A percentile compares a stretch with the other conserved stretches of the same genome.
phyloP scores from a whole-genome alignment of 2,113 vertebrate species.

The Canis aureus region DNA sequence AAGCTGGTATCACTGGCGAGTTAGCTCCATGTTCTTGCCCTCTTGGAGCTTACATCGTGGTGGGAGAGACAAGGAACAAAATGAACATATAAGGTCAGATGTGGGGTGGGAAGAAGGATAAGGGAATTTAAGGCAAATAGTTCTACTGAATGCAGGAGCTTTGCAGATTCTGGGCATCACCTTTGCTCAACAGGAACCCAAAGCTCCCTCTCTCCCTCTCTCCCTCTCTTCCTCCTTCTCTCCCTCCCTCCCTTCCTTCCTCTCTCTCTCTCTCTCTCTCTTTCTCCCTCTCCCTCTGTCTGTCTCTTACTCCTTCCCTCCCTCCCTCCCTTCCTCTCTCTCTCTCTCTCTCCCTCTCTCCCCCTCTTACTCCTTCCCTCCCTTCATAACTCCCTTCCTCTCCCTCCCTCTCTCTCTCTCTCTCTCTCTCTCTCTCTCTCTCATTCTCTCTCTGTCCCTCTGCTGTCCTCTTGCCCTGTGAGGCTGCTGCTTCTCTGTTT shows the following conservation, averaged over 20 bases:
- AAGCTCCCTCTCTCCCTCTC: neutral
- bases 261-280: too few species aligned
- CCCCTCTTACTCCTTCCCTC: fast-evolving
- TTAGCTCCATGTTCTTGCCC: neutral
- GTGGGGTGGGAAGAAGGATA: neutral
- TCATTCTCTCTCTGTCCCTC: too few species aligned
- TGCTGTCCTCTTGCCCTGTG: neutral
- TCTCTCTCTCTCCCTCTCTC: too few species aligned
- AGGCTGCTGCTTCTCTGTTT: neutral
- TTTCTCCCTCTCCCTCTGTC: too few species aligned
- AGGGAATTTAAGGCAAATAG: neutral
- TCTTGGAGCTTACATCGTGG: neutral
- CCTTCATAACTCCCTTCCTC: neutral
- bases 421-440: fast-evolving
- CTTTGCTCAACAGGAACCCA: neutral
- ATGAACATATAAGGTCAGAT: neutral
- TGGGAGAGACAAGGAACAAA: neutral
- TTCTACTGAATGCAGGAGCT: neutral
- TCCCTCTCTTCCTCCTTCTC: fast-evolving
- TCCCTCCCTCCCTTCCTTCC: neutral
- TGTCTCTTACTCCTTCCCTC: fast-evolving
- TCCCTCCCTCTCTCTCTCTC: too few species aligned
- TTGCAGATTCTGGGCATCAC: neutral
- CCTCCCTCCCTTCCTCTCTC: neutral
- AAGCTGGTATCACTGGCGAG: neutral